A percentile compares a stretch with the other conserved stretches of the same genome.
phyloP scores from a whole-genome alignment of 2,888 invertebrate genomes.

The Papilio demoleus region DNA sequence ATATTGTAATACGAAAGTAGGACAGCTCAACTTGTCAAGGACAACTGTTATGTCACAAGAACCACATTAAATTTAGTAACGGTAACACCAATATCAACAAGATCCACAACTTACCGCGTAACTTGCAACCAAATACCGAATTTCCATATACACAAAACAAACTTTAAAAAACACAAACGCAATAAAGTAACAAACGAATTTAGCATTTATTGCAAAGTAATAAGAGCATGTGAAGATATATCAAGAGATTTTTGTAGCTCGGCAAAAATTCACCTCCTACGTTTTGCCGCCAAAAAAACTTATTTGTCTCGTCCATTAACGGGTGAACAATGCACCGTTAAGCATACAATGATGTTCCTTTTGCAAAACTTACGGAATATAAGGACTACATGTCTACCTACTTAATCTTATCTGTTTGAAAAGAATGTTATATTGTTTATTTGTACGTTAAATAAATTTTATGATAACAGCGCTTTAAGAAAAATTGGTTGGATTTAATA shows the following conservation, averaged over 20 bases:
- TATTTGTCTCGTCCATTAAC: conserved; percentile 73
- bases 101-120: conserved; percentile 58
- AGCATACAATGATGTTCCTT: conserved; percentile 59
- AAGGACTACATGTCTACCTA: conserved; percentile 46
- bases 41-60: conserved; percentile 25
- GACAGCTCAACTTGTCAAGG: conserved; percentile 27
- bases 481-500: too few species aligned
- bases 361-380: conserved; percentile 49
- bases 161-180: conserved; percentile 46
- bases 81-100: conserved; percentile 62
- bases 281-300: conserved; percentile 65
- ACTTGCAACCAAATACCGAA: conserved; percentile 70
- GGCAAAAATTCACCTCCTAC: conserved; percentile 64
- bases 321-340: conserved; percentile 75
- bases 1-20: not conserved
- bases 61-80: conserved; percentile 52
- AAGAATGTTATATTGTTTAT: conserved; percentile 48
- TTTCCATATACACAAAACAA: conserved; percentile 66
- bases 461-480: too few species aligned
- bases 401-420: conserved; percentile 44
- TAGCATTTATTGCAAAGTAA: conserved; percentile 37
- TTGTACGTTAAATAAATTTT: conserved; percentile 45
- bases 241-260: conserved; percentile 45
- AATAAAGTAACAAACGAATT: conserved; percentile 38
- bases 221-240: conserved; percentile 43